These are phyloP conservation scores for Phengaris arion DNA, from an alignment of 2,888 invertebrate genomes.

Conservation along the genomic window DNA sequence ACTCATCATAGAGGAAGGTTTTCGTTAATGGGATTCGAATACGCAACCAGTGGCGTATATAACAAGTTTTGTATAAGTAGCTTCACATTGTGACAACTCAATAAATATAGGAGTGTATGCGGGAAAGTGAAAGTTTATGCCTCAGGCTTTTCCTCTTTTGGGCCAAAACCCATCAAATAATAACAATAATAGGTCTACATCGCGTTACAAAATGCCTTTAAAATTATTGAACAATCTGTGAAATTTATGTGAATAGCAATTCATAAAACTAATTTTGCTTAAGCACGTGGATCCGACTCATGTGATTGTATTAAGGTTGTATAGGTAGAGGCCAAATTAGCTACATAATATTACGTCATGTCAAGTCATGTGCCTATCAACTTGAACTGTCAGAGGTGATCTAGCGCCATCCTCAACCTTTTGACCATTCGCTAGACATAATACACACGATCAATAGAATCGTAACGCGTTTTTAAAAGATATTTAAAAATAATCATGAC, in stretches of 20 bases:
- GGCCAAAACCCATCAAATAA: background rate
- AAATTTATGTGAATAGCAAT: background rate
- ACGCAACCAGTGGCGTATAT: background rate
- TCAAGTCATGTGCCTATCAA: constrained; percentile 39
- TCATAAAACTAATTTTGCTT: background rate
- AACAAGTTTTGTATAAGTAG: background rate
- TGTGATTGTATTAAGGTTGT: background rate
- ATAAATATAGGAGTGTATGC: background rate
- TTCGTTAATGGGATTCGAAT: too few species aligned
- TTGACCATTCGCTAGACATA: constrained; percentile 42
- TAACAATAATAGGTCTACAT: background rate
- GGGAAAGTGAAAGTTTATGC: background rate
- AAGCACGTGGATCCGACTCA: background rate
- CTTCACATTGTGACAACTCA: background rate
- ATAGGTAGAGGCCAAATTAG: constrained; percentile 6
- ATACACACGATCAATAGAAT: background rate
- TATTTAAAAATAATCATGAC: constrained; percentile 20
- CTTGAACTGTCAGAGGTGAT: constrained; percentile 52
- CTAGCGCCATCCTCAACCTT: constrained; percentile 67
- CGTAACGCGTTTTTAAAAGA: constrained; percentile 1
- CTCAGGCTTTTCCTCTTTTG: background rate
- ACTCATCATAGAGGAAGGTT: too few species aligned
- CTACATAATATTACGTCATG: constrained; percentile 56
- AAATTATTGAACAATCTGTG: background rate
- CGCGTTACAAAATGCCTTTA: background rate